These are phyloP conservation scores for Heliangelus exortis DNA, from an alignment of 2,797 vertebrate species.

Conservation along the genomic window DNA sequence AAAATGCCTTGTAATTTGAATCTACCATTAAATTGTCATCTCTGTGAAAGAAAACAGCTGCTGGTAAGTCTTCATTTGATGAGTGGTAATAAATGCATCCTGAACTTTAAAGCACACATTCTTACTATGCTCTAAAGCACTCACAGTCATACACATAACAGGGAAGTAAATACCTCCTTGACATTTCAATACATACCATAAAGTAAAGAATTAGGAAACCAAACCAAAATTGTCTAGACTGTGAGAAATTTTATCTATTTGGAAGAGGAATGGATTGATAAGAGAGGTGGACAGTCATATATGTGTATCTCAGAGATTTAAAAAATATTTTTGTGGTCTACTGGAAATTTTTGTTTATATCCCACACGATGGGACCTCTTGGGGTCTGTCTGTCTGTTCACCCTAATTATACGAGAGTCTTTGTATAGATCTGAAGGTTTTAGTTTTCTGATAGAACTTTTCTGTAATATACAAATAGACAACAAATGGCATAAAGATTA, in stretches of 20 bases:
- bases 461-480: background rate
- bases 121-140: background rate
- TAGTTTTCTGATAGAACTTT: background rate
- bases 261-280: background rate
- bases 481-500: background rate
- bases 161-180: background rate
- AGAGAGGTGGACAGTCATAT: background rate
- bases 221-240: background rate
- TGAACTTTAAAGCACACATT: background rate
- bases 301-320: background rate
- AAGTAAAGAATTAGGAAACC: background rate
- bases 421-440: background rate
- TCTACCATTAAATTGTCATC: background rate
- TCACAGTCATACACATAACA: background rate
- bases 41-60: background rate
- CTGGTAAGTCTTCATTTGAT: background rate
- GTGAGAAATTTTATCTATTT: background rate
- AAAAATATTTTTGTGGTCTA: background rate
- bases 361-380: background rate
- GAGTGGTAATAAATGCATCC: background rate
- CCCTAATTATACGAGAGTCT: background rate
- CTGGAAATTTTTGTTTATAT: background rate
- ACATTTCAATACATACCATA: background rate
- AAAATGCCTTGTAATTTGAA: background rate
- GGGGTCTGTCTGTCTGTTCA: background rate